Evolutionary conservation across 2,113 vertebrate species (phyloP).

Genomic region (Lampris incognitus): DNA sequence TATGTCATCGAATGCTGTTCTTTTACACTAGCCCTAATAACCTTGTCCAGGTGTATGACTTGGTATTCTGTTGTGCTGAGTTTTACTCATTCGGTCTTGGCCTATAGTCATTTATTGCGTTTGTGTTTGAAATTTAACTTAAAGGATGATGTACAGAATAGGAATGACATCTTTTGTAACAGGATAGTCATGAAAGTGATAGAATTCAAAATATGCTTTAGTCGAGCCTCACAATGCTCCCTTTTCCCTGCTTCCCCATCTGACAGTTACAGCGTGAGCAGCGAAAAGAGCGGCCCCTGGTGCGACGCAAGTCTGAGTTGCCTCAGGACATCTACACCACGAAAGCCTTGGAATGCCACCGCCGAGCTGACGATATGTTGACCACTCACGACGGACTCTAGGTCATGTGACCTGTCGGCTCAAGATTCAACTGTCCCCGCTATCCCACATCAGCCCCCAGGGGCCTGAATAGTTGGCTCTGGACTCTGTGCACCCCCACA

Average conservation of each 20-base stretch:
- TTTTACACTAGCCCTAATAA: neutral
- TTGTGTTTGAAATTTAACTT: no score
- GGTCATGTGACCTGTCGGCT: constrained; percentile 50
- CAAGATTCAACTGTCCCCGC: constrained; percentile 49
- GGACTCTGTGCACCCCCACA: constrained; percentile 44
- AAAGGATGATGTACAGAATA: neutral
- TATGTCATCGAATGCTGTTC: neutral
- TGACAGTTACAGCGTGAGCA: constrained; percentile 89
- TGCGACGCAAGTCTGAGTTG: constrained; percentile 95
- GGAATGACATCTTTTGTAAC: neutral
- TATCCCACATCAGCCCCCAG: constrained; percentile 30
- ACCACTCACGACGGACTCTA: constrained; percentile 89
- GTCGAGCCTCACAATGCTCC: neutral
- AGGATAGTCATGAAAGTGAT: neutral
- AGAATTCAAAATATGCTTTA: neutral
- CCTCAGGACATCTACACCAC: constrained; percentile 99
- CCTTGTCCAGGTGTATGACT: neutral
- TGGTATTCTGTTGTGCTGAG: neutral
- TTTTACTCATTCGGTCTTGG: neutral
- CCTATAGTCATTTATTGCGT: no score
- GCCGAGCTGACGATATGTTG: constrained; percentile 92
- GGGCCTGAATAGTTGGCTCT: constrained; percentile 34
- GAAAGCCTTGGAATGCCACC: constrained; percentile 98
- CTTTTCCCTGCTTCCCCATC: constrained; percentile 23
- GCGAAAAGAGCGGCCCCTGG: constrained; percentile 91